Evolutionary conservation across 2,113 vertebrate genomes (phyloP), one percentile per base, ranked within the genome.

Genomic region (Heptranchias perlo): DNA sequence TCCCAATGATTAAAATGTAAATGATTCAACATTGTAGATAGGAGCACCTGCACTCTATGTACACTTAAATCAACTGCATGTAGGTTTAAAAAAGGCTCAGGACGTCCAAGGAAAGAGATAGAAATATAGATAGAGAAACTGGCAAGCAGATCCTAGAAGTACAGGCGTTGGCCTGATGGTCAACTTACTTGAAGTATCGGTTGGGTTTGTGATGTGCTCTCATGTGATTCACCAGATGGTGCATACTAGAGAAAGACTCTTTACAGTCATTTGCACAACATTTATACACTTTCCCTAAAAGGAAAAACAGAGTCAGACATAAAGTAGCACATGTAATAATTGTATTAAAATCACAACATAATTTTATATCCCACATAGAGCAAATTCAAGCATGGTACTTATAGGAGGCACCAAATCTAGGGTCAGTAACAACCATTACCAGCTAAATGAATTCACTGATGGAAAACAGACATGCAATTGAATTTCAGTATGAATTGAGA

Each of bases 141-240:
- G n/a, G 35, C 2, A 13, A 39, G 73, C 73, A 78, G 35, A 39
- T 73, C 35, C 69, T 76, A 18, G 35, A 10, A 11, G 65, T 78
- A 23, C 78, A 54, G 2, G 73, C 39, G 16, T 5, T 82, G 52
- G 5, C 35, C 58, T 11, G n/a, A 39, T 93, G 89, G 5, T 93
- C n/a, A 67, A 97, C 99, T 98, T 97, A 99, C 99, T 99, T 97
- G 97, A 99, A 99, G 97, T 98, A 99, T 69, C 98, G 98, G 96
- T 99, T 99, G 1, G 99, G 99, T 96, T 99, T 99, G 98, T 99
- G 98, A 96, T 99, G 99, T 92, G 97, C 97, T 16, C 98, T 98
- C 97, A 98, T 97, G 76, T 99, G 99, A 23, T 97, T 97, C 98
- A 99, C 98, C 96, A 99, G 98, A 91, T 98, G 98, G 97, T 99